phyloP scores from a whole-genome alignment of 2,797 vertebrate species.

The Crypturellus tataupa region DNA sequence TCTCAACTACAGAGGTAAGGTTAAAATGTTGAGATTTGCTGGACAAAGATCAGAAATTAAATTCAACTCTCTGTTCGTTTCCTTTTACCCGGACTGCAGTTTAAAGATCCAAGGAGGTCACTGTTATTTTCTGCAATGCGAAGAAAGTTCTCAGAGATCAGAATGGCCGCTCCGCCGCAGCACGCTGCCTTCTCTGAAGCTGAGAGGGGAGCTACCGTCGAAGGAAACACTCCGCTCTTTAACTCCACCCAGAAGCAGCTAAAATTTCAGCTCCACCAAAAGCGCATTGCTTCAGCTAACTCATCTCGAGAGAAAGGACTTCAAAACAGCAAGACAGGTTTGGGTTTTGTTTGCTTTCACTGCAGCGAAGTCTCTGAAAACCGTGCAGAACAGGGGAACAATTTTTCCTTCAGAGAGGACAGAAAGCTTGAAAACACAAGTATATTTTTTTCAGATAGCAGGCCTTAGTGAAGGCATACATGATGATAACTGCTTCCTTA shows the following conservation, averaged over 20 bases:
- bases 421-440: not conserved
- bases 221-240: constrained; percentile 33
- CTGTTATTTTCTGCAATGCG: constrained; percentile 52
- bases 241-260: not conserved
- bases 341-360: not conserved
- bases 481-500: not conserved
- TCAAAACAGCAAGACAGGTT: not conserved
- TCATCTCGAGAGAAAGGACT: not conserved
- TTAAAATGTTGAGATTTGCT: constrained; percentile 68
- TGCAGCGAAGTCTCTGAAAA: not conserved
- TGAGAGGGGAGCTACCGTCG: constrained; percentile 32
- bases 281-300: not conserved
- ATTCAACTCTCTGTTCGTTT: constrained; percentile 59
- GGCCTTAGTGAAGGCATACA: not conserved
- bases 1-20: constrained; percentile 58
- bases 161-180: constrained; percentile 53
- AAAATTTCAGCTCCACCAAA: constrained; percentile 21
- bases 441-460: not conserved
- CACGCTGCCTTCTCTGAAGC: constrained; percentile 42
- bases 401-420: not conserved
- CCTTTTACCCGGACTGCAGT: constrained; percentile 49
- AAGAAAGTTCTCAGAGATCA: constrained; percentile 58
- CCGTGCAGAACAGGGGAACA: not conserved
- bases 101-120: constrained; percentile 56
- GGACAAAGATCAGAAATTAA: constrained; percentile 69